Evolutionary conservation across 37 sponge, comb jelly and placozoan species (phyloP).

Genomic region (Hexactinellida sp.): DNA sequence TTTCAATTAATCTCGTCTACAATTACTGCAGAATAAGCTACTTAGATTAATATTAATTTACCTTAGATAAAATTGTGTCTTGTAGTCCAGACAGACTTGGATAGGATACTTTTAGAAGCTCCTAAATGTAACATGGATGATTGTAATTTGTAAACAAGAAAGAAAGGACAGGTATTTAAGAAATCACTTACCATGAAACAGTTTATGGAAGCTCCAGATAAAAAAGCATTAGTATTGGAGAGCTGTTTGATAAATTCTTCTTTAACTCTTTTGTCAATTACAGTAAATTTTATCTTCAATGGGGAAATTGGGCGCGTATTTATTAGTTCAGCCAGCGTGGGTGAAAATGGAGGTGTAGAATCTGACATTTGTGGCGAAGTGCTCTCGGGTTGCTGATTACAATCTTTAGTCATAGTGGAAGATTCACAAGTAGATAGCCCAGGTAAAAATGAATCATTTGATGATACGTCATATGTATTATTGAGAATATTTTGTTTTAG

Average conservation of each 20-base stretch:
- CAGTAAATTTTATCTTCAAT: not conserved
- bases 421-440: not conserved
- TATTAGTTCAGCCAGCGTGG: not conserved
- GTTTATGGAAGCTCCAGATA: not conserved
- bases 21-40: too few relatives aligned
- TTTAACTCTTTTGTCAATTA: not conserved
- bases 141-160: not conserved
- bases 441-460: not conserved
- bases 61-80: not conserved
- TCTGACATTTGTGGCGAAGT: not conserved
- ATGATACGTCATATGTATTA: too few relatives aligned
- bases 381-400: not conserved
- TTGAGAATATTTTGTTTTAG: too few relatives aligned
- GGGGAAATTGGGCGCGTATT: not conserved
- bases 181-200: not conserved
- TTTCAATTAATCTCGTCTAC: too few relatives aligned
- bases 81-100: not conserved
- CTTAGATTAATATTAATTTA: too few relatives aligned
- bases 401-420: too few relatives aligned
- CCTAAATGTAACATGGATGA: not conserved
- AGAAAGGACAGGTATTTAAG: too few relatives aligned
- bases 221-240: not conserved
- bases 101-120: not conserved
- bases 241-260: not conserved
- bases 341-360: not conserved